A percentile compares a stretch with the other conserved stretches of the same genome.
These are phyloP conservation scores for Melipona beecheii DNA, from an alignment of 2,888 invertebrate genomes.

Conservation along the genomic window DNA sequence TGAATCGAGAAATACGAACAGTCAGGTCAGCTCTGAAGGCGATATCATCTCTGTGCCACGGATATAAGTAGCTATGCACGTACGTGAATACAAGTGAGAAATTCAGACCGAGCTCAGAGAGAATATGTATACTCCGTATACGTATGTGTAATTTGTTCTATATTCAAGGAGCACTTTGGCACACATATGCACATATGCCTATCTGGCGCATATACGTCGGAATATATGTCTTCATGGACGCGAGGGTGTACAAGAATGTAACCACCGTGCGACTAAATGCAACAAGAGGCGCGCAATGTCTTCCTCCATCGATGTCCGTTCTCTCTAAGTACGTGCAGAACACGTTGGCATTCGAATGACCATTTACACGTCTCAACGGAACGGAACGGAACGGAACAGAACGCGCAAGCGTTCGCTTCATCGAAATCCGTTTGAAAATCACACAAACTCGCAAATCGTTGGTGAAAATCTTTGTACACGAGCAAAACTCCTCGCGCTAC, in stretches of 20 bases:
- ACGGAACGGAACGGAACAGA: slow-evolving; percentile 21
- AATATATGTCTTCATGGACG: slow-evolving; percentile 43
- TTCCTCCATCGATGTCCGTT: slow-evolving; percentile 45
- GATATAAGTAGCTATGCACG: slow-evolving; percentile 22
- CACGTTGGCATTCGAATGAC: slow-evolving; percentile 59
- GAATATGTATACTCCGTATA: slow-evolving; percentile 19
- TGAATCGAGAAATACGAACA: not conserved
- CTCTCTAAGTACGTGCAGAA: slow-evolving; percentile 40
- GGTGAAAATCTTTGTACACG: not conserved
- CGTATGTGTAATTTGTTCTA: slow-evolving; percentile 58
- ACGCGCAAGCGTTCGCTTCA: not conserved
- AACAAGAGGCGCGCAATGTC: slow-evolving; percentile 48
- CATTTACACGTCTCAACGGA: slow-evolving; percentile 49
- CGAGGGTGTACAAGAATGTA: slow-evolving; percentile 57
- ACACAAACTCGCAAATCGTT: not conserved
- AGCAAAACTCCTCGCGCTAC: not conserved
- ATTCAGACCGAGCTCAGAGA: slow-evolving; percentile 26
- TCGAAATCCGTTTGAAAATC: slow-evolving; percentile 19
- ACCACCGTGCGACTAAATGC: slow-evolving; percentile 45
- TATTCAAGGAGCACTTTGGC: slow-evolving; percentile 53
- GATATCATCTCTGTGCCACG: slow-evolving; percentile 23
- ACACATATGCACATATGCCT: slow-evolving; percentile 9
- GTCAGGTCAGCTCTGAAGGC: slow-evolving; percentile 26
- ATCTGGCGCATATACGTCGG: slow-evolving; percentile 29
- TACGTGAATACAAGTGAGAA: slow-evolving; percentile 38